Percentiles rank a stretch among this genome's conserved stretches.
phyloP scores from a whole-genome alignment of 2,797 vertebrate species.

The Spheniscus humboldti region DNA sequence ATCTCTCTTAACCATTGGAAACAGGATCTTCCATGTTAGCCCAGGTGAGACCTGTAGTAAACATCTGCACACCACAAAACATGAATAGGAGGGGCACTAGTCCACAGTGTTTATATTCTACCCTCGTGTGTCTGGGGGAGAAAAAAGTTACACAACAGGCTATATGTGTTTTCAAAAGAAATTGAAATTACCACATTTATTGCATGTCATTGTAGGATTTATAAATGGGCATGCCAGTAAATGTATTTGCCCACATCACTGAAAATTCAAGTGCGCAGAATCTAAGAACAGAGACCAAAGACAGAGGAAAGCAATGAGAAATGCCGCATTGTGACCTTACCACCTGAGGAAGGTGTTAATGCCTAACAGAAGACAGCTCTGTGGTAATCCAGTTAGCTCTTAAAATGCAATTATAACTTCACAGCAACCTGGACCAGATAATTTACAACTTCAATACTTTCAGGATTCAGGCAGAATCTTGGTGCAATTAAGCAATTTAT shows the following conservation, averaged over 20 bases:
- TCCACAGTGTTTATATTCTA: not conserved
- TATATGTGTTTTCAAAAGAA: not conserved
- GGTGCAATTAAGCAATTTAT: not conserved
- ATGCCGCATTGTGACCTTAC: not conserved
- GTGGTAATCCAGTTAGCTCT: slow-evolving; percentile 48
- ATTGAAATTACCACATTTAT: not conserved
- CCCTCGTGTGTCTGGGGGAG: not conserved
- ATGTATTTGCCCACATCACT: not conserved
- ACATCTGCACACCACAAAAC: not conserved
- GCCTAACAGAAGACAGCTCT: not conserved
- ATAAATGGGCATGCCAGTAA: not conserved
- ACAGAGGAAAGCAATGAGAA: slow-evolving; percentile 16
- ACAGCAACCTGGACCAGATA: slow-evolving; percentile 2
- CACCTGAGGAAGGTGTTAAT: slow-evolving; percentile 29
- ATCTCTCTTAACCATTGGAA: not conserved
- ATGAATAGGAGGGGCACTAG: not conserved
- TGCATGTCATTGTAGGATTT: not conserved
- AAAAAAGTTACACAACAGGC: not conserved
- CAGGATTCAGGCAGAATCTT: not conserved
- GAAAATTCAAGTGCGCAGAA: not conserved
- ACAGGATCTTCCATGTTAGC: not conserved
- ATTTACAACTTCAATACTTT: slow-evolving; percentile 27
- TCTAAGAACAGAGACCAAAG: not conserved
- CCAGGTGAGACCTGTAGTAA: not conserved
- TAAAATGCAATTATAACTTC: slow-evolving; percentile 61